Percentiles rank a stretch among this genome's conserved stretches.
phyloP scores from a whole-genome alignment of 1,140 invertebrate species.

The Daktulosphaira vitifoliae region DNA sequence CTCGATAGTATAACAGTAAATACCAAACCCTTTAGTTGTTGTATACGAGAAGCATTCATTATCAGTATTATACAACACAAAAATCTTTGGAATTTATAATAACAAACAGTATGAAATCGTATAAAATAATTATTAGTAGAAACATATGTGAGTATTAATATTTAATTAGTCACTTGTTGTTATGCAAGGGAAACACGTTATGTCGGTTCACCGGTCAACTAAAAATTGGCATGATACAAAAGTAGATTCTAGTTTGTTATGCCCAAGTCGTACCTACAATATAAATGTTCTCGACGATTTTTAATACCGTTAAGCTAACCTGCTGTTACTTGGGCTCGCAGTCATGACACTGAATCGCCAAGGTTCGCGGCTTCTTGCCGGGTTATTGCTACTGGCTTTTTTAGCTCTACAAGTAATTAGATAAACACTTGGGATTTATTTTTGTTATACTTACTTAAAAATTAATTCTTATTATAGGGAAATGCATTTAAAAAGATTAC shows the following conservation, averaged over 20 bases:
- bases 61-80: too few species aligned
- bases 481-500: background rate
- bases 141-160: too few species aligned
- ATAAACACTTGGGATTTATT: too few species aligned
- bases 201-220: background rate
- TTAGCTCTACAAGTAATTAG: slow-evolving; percentile 5
- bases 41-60: too few species aligned
- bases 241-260: background rate
- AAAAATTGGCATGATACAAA: background rate
- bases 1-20: too few species aligned
- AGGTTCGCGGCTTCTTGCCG: slow-evolving; percentile 10
- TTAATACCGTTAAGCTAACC: background rate
- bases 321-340: slow-evolving; percentile 1
- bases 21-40: too few species aligned
- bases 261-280: background rate
- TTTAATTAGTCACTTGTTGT: too few species aligned
- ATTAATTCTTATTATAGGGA: background rate
- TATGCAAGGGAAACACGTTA: too few species aligned
- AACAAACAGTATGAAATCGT: too few species aligned
- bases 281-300: background rate
- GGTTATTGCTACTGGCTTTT: slow-evolving; percentile 3
- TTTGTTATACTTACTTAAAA: too few species aligned
- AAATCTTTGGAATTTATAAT: too few species aligned
- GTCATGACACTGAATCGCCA: slow-evolving; percentile 26
- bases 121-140: too few species aligned